Percentiles rank a stretch among this genome's conserved stretches.
These are phyloP conservation scores for Plecturocebus donacophilus DNA, from an alignment of 2,113 vertebrate species.

Conservation along the genomic window DNA sequence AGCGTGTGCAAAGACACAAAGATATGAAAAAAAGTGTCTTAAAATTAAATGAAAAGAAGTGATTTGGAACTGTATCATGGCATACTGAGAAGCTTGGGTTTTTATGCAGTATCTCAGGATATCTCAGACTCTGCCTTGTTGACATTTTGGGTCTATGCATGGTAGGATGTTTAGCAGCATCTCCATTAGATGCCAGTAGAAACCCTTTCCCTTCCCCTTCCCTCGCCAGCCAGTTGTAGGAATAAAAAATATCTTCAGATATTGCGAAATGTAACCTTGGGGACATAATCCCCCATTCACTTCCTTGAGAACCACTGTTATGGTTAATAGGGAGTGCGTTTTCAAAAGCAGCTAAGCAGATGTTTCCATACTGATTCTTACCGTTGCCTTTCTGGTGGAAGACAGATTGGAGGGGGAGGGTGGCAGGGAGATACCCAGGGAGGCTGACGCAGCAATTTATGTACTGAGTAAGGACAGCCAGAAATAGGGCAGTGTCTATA, in stretches of 20 bases:
- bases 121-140: neutral
- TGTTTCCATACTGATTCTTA: neutral
- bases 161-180: accelerated
- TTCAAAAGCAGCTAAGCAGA: neutral
- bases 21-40: neutral
- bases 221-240: neutral
- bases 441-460: accelerated
- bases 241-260: neutral
- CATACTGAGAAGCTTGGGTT: neutral
- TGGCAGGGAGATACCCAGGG: neutral
- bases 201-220: neutral
- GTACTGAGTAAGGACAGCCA: neutral
- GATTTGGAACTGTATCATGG: too few relatives aligned
- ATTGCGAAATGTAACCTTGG: neutral
- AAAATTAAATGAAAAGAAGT: neutral
- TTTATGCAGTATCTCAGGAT: neutral
- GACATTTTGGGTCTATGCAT: neutral
- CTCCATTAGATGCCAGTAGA: too few relatives aligned
- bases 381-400: neutral
- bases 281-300: neutral
- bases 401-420: neutral
- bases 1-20: neutral
- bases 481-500: too few relatives aligned
- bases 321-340: neutral
- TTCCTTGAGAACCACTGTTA: neutral